These are phyloP conservation scores for Pseudonaja textilis DNA, from an alignment of 2,113 vertebrate genomes.

Conservation along the genomic window DNA sequence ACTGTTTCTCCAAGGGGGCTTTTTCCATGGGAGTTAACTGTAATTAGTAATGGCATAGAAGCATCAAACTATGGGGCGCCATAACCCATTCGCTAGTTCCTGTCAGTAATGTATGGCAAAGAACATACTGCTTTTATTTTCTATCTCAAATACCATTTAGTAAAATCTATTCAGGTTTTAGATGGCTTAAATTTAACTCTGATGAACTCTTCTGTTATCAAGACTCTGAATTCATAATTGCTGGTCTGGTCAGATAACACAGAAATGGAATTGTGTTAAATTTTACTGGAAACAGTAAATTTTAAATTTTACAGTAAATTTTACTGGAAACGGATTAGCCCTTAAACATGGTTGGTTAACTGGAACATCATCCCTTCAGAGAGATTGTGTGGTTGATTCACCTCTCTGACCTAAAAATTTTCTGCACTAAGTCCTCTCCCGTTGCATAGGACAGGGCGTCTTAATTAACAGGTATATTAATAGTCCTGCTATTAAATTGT, in stretches of 20 bases:
- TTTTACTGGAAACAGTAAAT: background rate
- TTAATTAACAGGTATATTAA: background rate
- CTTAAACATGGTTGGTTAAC: background rate
- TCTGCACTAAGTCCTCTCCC: background rate
- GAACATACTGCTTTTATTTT: background rate
- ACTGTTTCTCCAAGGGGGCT: background rate
- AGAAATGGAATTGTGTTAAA: background rate
- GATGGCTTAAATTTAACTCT: background rate
- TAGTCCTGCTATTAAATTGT: background rate
- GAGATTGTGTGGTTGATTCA: background rate
- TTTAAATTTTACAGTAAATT: too few species aligned
- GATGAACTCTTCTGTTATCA: background rate
- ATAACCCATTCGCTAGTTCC: background rate
- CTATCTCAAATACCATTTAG: background rate
- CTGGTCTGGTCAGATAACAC: background rate
- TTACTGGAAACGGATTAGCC: background rate
- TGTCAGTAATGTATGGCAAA: background rate
- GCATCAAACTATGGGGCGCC: background rate
- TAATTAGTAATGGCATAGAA: background rate
- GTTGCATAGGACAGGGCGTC: background rate
- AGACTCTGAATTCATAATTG: background rate
- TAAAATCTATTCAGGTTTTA: background rate
- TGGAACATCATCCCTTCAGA: background rate
- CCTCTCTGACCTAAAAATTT: background rate
- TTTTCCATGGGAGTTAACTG: background rate